A percentile compares a stretch with the other conserved stretches of the same genome.
Evolutionary conservation across 2,797 vertebrate species (phyloP).

Genomic region (Typhlichthys subterraneus): DNA sequence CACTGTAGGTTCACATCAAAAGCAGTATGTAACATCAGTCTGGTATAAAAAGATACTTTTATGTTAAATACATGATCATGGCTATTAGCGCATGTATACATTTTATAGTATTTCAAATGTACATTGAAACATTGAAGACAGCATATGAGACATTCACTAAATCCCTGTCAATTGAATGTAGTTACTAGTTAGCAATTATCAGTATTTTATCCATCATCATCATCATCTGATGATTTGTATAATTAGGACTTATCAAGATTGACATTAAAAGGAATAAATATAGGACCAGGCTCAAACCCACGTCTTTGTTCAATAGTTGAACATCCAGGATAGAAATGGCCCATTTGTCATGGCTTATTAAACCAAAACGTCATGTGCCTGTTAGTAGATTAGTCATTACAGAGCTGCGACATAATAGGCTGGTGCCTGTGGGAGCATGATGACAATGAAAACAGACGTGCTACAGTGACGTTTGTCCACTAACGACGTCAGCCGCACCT

Average conservation of each 20-base stretch:
- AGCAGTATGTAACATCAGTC: neutral
- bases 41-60: neutral
- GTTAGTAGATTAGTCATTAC: conserved; percentile 42
- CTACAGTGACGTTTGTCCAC: conserved; percentile 16
- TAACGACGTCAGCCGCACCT: conserved; percentile 4
- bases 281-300: neutral
- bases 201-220: no score
- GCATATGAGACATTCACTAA: no score
- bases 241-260: neutral
- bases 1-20: no score
- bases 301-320: neutral
- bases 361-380: conserved; percentile 10
- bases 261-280: neutral
- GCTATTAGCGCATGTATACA: no score
- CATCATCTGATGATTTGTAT: no score
- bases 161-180: no score
- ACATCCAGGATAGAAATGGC: no score
- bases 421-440: conserved; percentile 44
- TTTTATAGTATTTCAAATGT: neutral
- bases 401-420: conserved; percentile 35
- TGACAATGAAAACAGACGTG: conserved; percentile 34
- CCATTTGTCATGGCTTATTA: no score
- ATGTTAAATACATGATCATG: no score
- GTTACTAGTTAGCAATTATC: no score
- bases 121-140: neutral